Conservation (phyloP, 1,140 invertebrate species). For the Thaumetopoea pityocampa region DNA sequence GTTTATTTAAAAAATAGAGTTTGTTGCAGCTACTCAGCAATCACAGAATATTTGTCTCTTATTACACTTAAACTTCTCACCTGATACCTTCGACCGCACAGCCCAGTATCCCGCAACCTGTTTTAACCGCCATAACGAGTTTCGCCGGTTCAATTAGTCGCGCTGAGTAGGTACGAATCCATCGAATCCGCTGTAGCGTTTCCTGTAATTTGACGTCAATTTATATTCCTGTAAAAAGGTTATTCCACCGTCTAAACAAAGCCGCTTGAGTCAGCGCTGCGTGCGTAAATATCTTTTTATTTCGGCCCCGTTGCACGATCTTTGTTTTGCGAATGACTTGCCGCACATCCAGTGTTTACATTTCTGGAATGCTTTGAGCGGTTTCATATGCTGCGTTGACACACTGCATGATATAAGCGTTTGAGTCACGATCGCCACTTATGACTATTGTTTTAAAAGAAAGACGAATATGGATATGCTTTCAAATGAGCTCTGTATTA, state of each 20-base stretch:
- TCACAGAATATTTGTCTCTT: no score
- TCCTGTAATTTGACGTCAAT: conserved; percentile 43
- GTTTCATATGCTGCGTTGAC: conserved; percentile 42
- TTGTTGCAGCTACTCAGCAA: no score
- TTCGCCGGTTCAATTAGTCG: no score
- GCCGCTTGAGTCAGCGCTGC: conserved; percentile 59
- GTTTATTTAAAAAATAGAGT: no score
- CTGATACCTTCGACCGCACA: no score
- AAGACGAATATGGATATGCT: conserved; percentile 8
- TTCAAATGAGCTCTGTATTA: conserved; percentile 6
- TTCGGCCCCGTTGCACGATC: conserved; percentile 51
- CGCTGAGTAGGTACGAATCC: no score
- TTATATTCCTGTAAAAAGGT: conserved; percentile 57
- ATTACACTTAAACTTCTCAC: no score
- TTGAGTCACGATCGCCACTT: conserved; percentile 19
- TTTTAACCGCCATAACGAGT: no score
- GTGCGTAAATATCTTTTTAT: conserved; percentile 73
- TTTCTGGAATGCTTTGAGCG: conserved; percentile 47
- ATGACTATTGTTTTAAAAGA: conserved; percentile 10
- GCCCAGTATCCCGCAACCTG: no score
- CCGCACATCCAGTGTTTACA: conserved; percentile 47
- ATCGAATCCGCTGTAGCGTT: conserved; percentile 9
- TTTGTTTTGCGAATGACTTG: conserved; percentile 71
- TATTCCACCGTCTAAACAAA: conserved; percentile 60
- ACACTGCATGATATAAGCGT: conserved; percentile 26